A percentile compares a stretch with the other conserved stretches of the same genome.
These are phyloP conservation scores for Sakesphorus luctuosus DNA, from an alignment of 2,113 vertebrate species.

Conservation along the genomic window DNA sequence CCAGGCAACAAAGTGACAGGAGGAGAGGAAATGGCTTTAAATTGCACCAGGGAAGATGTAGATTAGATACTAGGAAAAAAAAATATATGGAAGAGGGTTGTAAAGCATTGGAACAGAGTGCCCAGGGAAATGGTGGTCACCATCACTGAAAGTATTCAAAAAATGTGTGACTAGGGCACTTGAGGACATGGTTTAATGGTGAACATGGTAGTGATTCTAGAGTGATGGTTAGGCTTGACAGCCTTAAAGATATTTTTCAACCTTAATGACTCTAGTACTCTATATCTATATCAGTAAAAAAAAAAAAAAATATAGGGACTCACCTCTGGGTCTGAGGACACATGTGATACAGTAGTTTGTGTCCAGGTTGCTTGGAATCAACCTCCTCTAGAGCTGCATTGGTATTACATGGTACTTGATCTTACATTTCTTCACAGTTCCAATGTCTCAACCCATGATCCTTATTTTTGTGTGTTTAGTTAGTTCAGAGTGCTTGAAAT, in stretches of 20 bases:
- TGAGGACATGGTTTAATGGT: not conserved
- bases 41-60: not conserved
- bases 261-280: not conserved
- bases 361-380: not conserved
- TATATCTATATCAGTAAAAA: not conserved
- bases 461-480: not conserved
- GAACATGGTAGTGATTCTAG: not conserved
- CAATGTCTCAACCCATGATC: not conserved
- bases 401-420: accelerated
- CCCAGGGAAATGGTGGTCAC: not conserved
- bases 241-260: not conserved
- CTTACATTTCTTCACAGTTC: not conserved
- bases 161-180: not conserved
- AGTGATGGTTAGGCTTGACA: not conserved
- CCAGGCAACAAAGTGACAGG: not conserved
- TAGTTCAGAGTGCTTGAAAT: not conserved
- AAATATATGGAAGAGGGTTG: not conserved
- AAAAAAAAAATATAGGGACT: not conserved
- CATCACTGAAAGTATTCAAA: not conserved
- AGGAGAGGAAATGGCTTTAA: not conserved
- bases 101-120: not conserved
- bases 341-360: not conserved
- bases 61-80: not conserved
- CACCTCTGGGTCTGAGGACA: not conserved
- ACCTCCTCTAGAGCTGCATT: not conserved